Base-by-base conservation (phyloP, 2,888 invertebrate species). In the Drosophila birchii region DNA sequence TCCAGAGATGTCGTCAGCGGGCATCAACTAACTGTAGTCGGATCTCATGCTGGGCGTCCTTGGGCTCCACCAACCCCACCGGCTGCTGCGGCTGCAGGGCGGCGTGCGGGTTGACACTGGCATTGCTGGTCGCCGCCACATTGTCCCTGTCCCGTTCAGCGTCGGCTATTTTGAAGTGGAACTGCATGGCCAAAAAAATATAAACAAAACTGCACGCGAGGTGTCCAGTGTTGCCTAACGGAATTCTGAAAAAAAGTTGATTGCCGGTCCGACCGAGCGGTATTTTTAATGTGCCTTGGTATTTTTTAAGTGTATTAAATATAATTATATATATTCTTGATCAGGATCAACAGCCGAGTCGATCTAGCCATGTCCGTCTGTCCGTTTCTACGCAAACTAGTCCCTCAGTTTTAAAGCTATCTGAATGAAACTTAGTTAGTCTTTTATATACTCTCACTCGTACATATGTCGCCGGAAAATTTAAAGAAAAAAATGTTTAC, bases 41-140 rank as follows among this genome's bases (percentile, higher is more conserved):
- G 18, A 95, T 93, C 79, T 94, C 94, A 78, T 93, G 94, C 76
- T 93, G 94, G 5, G 94, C 94, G 90, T 94, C 94, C 86, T 93
- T 94, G 7, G 93, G 93, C 18, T 94, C 94, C 83, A 93, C 92
- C 88, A 94, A 93, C 3, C 93, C 90, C 12, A 94, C 93, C 23
- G 94, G 94, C 44, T 94, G 90, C 49, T 94, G 93, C 38, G 93
- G 91, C 18, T 78, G 85, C 5, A 92, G 56, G 5, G 79, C 60
- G 16, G 71, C 78, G 58, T 92, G 92, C 9, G 92, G 92, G 78
- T 92, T 92, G 29, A 16, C 29, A 2, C 38, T 34, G 11, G 16
- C 49, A 4, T 38, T 61, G 12, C 44, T 77, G 18, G 67, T 12
- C 5, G 64, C 32, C 6, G 73, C 38, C 2, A 47, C 67, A 57